These are phyloP conservation scores for Thripadectes ignobilis DNA, from an alignment of 2,797 vertebrate genomes.

Conservation along the genomic window DNA sequence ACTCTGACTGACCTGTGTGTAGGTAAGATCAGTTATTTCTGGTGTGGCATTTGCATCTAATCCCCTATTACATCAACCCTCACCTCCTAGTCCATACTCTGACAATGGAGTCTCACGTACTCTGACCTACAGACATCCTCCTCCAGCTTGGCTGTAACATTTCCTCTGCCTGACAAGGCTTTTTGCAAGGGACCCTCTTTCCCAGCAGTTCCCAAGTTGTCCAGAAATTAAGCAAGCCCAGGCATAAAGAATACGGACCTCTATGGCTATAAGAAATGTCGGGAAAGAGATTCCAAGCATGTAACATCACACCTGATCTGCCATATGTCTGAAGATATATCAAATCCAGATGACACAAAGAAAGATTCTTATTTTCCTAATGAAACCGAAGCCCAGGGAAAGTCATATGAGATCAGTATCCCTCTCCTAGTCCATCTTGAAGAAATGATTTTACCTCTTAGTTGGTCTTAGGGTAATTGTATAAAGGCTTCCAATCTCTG, in stretches of 20 bases:
- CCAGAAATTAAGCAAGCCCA: not conserved
- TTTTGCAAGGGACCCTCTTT: not conserved
- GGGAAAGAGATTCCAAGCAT: not conserved
- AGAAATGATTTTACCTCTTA: slow-evolving; percentile 75
- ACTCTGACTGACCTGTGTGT: fast-evolving
- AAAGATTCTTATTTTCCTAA: slow-evolving; percentile 32
- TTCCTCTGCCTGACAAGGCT: too few species aligned
- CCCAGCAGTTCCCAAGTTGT: not conserved
- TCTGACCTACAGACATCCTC: fast-evolving
- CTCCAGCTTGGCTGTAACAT: not conserved
- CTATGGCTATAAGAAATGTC: not conserved
- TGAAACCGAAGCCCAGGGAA: slow-evolving; percentile 41
- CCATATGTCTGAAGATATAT: not conserved
- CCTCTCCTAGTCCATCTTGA: slow-evolving; percentile 68
- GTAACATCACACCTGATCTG: not conserved
- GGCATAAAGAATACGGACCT: not conserved
- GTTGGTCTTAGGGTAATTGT: slow-evolving; percentile 78
- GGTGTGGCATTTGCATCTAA: not conserved
- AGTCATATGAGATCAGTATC: slow-evolving; percentile 63
- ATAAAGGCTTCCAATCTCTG: slow-evolving; percentile 78
- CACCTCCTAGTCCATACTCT: not conserved
- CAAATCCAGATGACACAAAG: not conserved
- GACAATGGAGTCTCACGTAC: fast-evolving
- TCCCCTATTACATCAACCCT: too few species aligned
- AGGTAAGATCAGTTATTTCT: not conserved